Evolutionary conservation across 2,888 invertebrate species (phyloP), one percentile per base, ranked within the genome.

Genomic region (Sesia bembeciformis): DNA sequence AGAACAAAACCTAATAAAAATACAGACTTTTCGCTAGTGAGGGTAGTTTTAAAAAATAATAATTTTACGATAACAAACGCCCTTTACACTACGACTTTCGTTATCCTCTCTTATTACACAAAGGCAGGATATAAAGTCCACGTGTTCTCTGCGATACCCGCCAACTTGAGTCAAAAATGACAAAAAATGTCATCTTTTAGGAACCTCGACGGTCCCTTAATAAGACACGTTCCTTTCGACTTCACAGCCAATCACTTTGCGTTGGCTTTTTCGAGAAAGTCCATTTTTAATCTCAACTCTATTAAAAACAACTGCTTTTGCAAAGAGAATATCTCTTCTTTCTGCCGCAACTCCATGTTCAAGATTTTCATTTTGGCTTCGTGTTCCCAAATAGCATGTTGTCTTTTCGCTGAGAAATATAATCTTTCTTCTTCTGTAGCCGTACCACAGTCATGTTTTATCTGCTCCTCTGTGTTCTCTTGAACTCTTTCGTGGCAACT

Each of bases 281-380:
- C 90, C 90, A 90, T 90, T 68, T 90, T 90, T 62, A 90, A 71
- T 60, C 88, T 70, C 56, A 90, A 60, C 68, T 90, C 90, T 4
- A 90, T 85, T 1, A 90, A 67, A 60, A 90, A 90, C 53, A 90
- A 76, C 60, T 90, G 90, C 56, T 90, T 90, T 62, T 90, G 90
- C 46, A 90, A 65, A 4, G 89, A 85, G 63, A 90, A 90, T 52
- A 90, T 89, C 59, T 90, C 90, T 54, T 90, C 90, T 52, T 90
- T 90, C 60, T 90, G 89, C 6, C 82, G 54, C 0, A 90, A 58
- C 54, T 90, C 90, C 89, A 90, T 86, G 57, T 87, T 86, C 0
- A 90, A 62, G 3, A 90, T 90, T 55, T 88, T 89, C 90, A 90
- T 90, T 58, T 88, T 89, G 2, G 90, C 89, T 56, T 90, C 90